These are phyloP conservation scores for Catostomus latipinnis DNA, from an alignment of 2,797 vertebrate genomes.

Conservation along the genomic window DNA sequence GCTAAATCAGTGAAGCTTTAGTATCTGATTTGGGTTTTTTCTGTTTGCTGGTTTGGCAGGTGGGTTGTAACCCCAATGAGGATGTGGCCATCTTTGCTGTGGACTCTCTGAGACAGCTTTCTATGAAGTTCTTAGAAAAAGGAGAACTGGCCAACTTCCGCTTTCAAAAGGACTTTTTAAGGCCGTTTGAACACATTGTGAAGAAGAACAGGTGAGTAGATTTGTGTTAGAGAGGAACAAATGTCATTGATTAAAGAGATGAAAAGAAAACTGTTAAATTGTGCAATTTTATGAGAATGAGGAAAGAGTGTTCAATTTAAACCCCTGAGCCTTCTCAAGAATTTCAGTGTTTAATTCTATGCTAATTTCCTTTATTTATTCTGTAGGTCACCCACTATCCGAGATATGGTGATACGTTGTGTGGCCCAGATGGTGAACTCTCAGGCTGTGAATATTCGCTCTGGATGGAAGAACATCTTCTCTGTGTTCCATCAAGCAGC, in stretches of 20 bases:
- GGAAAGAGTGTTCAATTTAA: no score
- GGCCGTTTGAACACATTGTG: slow-evolving; percentile 97
- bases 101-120: slow-evolving; percentile 92
- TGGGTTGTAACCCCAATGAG: slow-evolving; percentile 96
- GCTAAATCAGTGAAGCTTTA: no score
- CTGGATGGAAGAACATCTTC: slow-evolving; percentile 98
- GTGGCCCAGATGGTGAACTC: slow-evolving; percentile 97
- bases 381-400: slow-evolving; percentile 89
- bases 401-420: slow-evolving; percentile 96
- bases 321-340: no score
- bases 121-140: slow-evolving; percentile 98
- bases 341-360: neutral
- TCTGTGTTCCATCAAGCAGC: slow-evolving; percentile 96
- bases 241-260: neutral
- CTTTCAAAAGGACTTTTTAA: slow-evolving; percentile 95
- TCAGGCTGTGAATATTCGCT: slow-evolving; percentile 93
- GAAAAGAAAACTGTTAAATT: neutral
- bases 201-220: slow-evolving; percentile 90
- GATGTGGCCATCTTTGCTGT: slow-evolving; percentile 96
- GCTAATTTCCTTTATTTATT: neutral
- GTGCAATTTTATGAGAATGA: no score
- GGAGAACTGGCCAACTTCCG: slow-evolving; percentile 96
- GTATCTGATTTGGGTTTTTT: neutral
- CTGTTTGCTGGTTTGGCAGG: slow-evolving; percentile 70
- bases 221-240: neutral